Conservation (phyloP, 1,140 invertebrate genomes). For the Vanessa tameamea region DNA sequence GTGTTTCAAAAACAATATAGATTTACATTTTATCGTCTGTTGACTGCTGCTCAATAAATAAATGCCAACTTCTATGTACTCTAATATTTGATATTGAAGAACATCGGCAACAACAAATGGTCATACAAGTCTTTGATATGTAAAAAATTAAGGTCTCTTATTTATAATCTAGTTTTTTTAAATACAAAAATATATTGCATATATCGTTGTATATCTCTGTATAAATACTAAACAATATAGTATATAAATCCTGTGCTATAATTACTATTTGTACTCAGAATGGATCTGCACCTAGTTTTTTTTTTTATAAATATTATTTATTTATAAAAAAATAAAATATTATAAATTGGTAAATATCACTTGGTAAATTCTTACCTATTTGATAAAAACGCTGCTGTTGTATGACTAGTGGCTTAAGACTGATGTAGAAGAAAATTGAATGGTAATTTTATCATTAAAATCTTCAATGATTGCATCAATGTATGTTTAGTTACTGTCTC, state of each 20-base stretch:
- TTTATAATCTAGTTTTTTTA: slow-evolving; percentile 60
- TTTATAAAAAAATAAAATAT: neutral
- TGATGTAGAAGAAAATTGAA: slow-evolving; percentile 26
- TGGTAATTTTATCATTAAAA: neutral
- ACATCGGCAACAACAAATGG: slow-evolving; percentile 45
- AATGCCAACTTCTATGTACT: slow-evolving; percentile 39
- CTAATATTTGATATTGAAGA: slow-evolving; percentile 34
- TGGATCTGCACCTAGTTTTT: slow-evolving; percentile 36
- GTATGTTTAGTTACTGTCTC: neutral
- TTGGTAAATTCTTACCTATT: slow-evolving; percentile 36
- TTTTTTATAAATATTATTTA: slow-evolving; percentile 12
- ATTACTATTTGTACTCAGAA: slow-evolving; percentile 57
- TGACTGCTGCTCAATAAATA: slow-evolving; percentile 57
- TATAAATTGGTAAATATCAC: slow-evolving; percentile 37
- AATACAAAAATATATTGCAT: slow-evolving; percentile 69
- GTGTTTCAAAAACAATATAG: slow-evolving; percentile 57
- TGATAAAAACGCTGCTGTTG: slow-evolving; percentile 45
- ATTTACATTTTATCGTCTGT: slow-evolving; percentile 54
- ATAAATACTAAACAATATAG: slow-evolving; percentile 50
- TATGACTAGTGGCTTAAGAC: slow-evolving; percentile 37
- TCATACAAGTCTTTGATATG: slow-evolving; percentile 71
- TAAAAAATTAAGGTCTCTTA: slow-evolving; percentile 48
- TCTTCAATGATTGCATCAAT: neutral
- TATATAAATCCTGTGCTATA: slow-evolving; percentile 36
- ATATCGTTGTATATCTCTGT: slow-evolving; percentile 68